phyloP scores from a whole-genome alignment of 2,113 vertebrate species.

The Chaetodon trifascialis region DNA sequence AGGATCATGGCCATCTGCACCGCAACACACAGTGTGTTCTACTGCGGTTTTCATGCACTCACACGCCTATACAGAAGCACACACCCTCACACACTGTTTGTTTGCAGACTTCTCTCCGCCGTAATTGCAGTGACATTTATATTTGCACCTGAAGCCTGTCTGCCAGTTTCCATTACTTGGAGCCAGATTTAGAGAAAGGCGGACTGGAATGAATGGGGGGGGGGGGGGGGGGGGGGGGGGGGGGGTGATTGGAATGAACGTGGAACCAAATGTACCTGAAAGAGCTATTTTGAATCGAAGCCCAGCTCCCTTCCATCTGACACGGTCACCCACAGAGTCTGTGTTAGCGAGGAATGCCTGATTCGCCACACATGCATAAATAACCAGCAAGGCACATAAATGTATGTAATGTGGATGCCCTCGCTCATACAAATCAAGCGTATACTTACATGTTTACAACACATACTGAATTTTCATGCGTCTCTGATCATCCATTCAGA shows the following conservation, averaged over 20 bases:
- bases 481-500: conserved; percentile 18
- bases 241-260: conserved; percentile 62
- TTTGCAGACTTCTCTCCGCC: conserved; percentile 63
- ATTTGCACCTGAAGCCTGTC: conserved; percentile 77
- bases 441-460: not conserved
- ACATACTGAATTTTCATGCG: not conserved
- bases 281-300: conserved; percentile 52
- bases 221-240: conserved; percentile 13
- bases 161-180: conserved; percentile 71
- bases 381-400: not conserved
- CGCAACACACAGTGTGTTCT: conserved; percentile 17
- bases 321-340: conserved; percentile 44
- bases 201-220: conserved; percentile 42
- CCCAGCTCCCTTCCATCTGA: conserved; percentile 22
- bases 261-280: conserved; percentile 67
- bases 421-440: not conserved
- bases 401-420: not conserved
- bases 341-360: not conserved
- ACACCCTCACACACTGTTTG: conserved; percentile 55
- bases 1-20: conserved; percentile 17
- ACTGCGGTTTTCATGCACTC: conserved; percentile 30
- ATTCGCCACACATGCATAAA: not conserved
- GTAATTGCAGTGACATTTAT: conserved; percentile 80
- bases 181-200: conserved; percentile 54
- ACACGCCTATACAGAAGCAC: conserved; percentile 12